Evolutionary conservation across 2,113 vertebrate species (phyloP).

Genomic region (Vulpes lagopus): DNA sequence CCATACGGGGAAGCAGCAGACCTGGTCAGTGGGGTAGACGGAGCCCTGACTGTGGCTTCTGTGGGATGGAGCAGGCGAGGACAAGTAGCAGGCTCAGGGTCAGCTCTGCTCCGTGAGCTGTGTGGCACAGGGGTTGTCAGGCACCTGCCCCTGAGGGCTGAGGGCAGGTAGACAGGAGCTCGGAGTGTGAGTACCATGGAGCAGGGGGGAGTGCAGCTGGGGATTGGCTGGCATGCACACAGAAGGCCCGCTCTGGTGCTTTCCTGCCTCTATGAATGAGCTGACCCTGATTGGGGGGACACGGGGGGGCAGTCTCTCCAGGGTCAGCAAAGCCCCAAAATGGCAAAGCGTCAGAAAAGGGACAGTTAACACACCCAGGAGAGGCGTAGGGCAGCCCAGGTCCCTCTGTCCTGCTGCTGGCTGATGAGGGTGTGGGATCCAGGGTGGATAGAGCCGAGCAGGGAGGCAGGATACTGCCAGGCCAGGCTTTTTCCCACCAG

Average conservation of each 20-base stretch:
- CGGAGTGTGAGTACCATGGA: not conserved
- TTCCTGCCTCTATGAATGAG: not conserved
- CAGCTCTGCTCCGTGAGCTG: accelerated
- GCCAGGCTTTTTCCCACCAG: not conserved
- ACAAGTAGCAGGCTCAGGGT: not conserved
- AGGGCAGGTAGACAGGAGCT: not conserved
- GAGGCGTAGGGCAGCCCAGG: not conserved
- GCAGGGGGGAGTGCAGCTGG: too few relatives aligned
- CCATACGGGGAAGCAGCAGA: not conserved
- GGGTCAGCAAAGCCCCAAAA: not conserved
- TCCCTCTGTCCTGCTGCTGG: not conserved
- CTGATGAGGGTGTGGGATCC: not conserved
- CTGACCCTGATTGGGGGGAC: not conserved
- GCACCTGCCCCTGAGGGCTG: too few relatives aligned
- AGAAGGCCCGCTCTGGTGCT: accelerated
- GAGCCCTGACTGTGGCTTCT: not conserved
- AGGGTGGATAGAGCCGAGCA: accelerated
- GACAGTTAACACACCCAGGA: not conserved
- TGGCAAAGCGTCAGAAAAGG: not conserved
- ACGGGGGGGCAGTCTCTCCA: not conserved
- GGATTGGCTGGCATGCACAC: not conserved
- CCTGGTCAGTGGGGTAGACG: not conserved
- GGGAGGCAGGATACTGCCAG: not conserved
- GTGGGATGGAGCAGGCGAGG: not conserved
- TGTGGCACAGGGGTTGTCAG: not conserved